Conservation (phyloP, 2,888 invertebrate species). For the Chorisops tibialis region DNA sequence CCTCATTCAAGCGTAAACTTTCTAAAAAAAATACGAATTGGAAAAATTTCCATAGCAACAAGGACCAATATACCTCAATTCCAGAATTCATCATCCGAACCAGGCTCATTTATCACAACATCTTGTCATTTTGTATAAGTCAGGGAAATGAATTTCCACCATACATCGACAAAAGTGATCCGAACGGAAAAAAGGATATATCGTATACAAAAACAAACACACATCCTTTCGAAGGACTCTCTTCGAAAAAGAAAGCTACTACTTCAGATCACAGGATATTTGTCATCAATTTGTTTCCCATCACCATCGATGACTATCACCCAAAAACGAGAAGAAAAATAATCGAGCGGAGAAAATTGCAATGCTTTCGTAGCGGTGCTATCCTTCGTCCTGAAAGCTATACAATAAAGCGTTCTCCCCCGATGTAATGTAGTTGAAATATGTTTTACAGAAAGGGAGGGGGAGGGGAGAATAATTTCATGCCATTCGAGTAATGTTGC, state of each 20-base stretch:
- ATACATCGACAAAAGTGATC: not conserved
- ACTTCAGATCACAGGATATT: constrained; percentile 27
- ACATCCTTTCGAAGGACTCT: not conserved
- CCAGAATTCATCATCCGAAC: not conserved
- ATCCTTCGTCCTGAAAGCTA: too few species aligned
- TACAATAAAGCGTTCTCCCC: not conserved
- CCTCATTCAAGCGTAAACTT: not conserved
- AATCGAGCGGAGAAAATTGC: too few species aligned
- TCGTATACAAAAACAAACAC: not conserved
- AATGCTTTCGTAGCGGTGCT: too few species aligned
- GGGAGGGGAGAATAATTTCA: constrained; percentile 6
- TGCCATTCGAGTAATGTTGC: constrained; percentile 1
- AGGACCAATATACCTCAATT: not conserved
- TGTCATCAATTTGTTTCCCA: constrained; percentile 31
- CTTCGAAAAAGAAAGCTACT: not conserved
- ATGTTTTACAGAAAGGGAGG: not conserved
- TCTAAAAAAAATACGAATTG: not conserved
- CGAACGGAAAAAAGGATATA: not conserved
- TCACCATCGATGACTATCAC: constrained; percentile 21
- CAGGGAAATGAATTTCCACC: not conserved
- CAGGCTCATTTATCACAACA: constrained; percentile 16
- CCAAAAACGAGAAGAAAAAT: constrained; percentile 2
- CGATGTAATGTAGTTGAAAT: not conserved
- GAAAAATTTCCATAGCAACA: not conserved
- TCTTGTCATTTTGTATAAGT: constrained; percentile 2